Base-by-base conservation (phyloP, 2,888 invertebrate genomes). In the Apotomis betuletana region DNA sequence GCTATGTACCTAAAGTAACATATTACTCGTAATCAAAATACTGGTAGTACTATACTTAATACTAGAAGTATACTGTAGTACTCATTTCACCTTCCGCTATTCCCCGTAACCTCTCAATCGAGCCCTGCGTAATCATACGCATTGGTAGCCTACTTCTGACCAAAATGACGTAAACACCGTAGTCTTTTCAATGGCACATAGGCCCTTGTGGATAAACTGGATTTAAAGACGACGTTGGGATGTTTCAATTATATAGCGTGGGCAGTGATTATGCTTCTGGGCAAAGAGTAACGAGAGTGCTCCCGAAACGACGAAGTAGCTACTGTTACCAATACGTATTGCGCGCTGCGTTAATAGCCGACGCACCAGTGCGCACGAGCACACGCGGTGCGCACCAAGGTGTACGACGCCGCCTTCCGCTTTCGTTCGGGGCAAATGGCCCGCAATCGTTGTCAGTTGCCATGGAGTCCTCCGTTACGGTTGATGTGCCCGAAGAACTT, bases 191-290 rank as follows among this genome's bases (percentile, higher is more conserved):
- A 27, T 15, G 44, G 54, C 3, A n/a, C 27, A n/a, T 65, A 46
- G n/a, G 55, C 4, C 55, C 3, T 57, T 55, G 5, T 0, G n/a
- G n/a, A 1, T 9, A 27, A 12, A n/a, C 12, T 12, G 27, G 55
- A 0, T 9, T 8, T 65, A 36, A 65, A 57, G 57, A 65, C 57
- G 57, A 65, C 65, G 55, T 15, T 36, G 55, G 65, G 65, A 65
- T 65, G 65, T 65, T 65, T 65, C 65, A 65, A 65, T 65, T 65
- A 65, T 36, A 57, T 57, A 4, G n/a, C 65, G 36, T 44, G 65
- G 46, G n/a, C 13, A 44, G 55, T 65, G 57, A 65, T 65, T 65
- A 65, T 57, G 57, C 46, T 65, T 57, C 65, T 57, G 65, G 55
- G 65, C 65, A 65, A 57, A 65, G 65, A 65, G 5, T 57, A 65